These are phyloP conservation scores for Cinara cedri DNA, from an alignment of 2,888 invertebrate genomes.

Conservation along the genomic window DNA sequence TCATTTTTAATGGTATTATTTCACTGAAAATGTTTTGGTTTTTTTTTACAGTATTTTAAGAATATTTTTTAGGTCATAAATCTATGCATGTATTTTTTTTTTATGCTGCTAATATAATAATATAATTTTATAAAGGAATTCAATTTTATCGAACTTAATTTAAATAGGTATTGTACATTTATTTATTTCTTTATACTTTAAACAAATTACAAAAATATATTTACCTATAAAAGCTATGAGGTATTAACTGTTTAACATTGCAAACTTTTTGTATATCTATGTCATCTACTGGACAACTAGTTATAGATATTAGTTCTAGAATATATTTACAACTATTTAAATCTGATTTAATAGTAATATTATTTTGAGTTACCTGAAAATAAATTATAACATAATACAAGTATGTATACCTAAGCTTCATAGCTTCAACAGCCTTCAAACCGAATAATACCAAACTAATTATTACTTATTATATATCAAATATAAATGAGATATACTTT, in stretches of 20 bases:
- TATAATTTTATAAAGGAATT: too few relatives aligned
- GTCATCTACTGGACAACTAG: constrained; percentile 37
- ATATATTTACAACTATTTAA: constrained; percentile 15
- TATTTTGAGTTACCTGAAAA: constrained; percentile 16
- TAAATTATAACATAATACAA: neutral
- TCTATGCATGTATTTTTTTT: too few relatives aligned
- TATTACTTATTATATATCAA: neutral
- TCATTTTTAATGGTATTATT: too few relatives aligned
- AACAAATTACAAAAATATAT: neutral
- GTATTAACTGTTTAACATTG: neutral
- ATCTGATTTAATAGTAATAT: neutral
- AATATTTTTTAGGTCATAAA: too few relatives aligned
- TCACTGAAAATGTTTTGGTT: too few relatives aligned
- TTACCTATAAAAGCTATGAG: constrained; percentile 31
- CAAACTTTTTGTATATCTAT: constrained; percentile 29
- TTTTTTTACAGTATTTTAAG: too few relatives aligned
- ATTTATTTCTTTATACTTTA: neutral
- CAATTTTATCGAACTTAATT: too few relatives aligned
- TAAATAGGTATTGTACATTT: neutral
- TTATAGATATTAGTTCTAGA: constrained; percentile 15
- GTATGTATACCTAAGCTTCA: too few relatives aligned
- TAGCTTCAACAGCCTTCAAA: too few relatives aligned
- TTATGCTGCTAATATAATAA: too few relatives aligned
- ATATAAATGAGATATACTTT: too few relatives aligned
- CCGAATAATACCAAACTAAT: too few relatives aligned